Conservation (phyloP, 2,888 invertebrate species). For the Athalia rosae region DNA sequence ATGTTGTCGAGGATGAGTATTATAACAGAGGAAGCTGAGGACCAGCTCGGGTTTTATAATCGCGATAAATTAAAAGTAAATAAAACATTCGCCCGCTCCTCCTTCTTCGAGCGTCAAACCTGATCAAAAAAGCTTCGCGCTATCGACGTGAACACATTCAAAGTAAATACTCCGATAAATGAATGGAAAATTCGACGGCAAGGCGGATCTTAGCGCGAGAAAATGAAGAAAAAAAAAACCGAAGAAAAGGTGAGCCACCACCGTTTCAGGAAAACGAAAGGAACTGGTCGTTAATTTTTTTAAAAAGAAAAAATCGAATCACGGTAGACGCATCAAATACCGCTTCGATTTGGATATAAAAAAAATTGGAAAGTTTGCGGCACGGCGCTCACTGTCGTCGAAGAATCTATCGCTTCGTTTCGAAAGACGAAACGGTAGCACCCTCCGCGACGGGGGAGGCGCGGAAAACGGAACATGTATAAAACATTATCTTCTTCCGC, state of each 20-base stretch:
- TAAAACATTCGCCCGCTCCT: neutral
- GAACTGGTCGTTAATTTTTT: neutral
- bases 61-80: slow-evolving; percentile 34
- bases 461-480: neutral
- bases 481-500: neutral
- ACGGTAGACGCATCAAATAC: too few relatives aligned
- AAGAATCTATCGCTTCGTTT: too few relatives aligned
- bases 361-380: too few relatives aligned
- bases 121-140: slow-evolving; percentile 6
- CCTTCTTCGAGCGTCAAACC: neutral
- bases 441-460: neutral
- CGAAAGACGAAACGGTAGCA: too few relatives aligned
- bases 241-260: too few relatives aligned
- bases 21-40: neutral
- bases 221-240: too few relatives aligned
- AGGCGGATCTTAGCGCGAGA: too few relatives aligned
- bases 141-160: neutral
- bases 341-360: too few relatives aligned
- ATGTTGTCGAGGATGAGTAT: neutral
- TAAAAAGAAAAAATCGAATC: neutral
- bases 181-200: too few relatives aligned
- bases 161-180: too few relatives aligned
- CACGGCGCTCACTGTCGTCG: too few relatives aligned
- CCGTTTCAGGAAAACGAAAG: too few relatives aligned
- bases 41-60: slow-evolving; percentile 7